phyloP scores from a whole-genome alignment of 2,113 vertebrate species.

The Monopterus albus region DNA sequence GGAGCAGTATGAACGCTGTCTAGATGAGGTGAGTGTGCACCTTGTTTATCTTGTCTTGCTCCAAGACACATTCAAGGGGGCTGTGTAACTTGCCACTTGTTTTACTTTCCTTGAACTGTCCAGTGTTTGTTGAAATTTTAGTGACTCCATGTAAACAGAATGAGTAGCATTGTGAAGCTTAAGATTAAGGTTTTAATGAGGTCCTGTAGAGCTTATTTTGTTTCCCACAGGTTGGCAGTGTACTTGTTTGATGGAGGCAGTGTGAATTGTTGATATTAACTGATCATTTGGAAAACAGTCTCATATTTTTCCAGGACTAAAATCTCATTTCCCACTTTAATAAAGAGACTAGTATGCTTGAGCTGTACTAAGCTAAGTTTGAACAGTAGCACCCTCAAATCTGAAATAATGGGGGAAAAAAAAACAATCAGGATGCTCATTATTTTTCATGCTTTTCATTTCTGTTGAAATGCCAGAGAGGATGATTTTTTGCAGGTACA shows the following conservation, averaged over 20 bases:
- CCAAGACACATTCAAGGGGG: background rate
- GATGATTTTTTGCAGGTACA: background rate
- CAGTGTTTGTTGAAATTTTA: background rate
- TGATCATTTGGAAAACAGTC: too few relatives aligned
- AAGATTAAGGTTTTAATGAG: slow-evolving; percentile 37
- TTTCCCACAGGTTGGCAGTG: slow-evolving; percentile 28
- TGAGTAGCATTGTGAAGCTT: background rate
- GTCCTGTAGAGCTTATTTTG: background rate
- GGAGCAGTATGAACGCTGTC: slow-evolving; percentile 92
- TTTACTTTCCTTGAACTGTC: slow-evolving; percentile 15
- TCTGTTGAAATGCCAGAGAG: background rate
- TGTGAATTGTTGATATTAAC: slow-evolving; percentile 25
- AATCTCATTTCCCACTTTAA: background rate
- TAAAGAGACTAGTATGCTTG: background rate
- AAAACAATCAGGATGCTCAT: too few relatives aligned
- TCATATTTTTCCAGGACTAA: slow-evolving; percentile 7
- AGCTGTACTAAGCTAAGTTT: background rate
- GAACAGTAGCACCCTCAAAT: background rate
- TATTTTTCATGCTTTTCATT: slow-evolving; percentile 5
- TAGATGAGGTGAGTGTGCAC: slow-evolving; percentile 88
- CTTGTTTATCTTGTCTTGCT: background rate
- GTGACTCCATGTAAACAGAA: background rate
- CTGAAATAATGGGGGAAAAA: background rate
- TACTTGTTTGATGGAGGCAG: background rate
- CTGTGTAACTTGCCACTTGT: background rate